A percentile compares a stretch with the other conserved stretches of the same genome.
phyloP scores from a whole-genome alignment of 2,797 vertebrate species.

The Eupleurogrammus muticus region DNA sequence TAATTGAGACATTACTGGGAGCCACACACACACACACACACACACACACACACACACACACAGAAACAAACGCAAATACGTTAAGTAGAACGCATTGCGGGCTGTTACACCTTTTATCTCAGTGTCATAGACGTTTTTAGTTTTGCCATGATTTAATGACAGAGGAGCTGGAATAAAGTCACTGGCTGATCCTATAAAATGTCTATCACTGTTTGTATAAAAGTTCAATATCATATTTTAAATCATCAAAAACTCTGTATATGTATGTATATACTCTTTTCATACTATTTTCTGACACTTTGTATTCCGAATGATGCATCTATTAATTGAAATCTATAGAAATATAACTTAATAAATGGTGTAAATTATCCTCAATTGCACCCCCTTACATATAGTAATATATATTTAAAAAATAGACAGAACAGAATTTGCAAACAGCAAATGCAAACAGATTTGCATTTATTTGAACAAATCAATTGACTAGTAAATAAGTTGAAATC shows the following conservation, averaged over 20 bases:
- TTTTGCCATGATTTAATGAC: neutral
- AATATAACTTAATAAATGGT: too few species aligned
- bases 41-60: slow-evolving; percentile 13
- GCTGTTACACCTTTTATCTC: neutral
- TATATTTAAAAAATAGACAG: neutral
- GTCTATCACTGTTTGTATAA: neutral
- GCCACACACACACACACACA: slow-evolving; percentile 3
- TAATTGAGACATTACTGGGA: slow-evolving; percentile 49
- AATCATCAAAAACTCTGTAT: too few species aligned
- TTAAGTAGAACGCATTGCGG: neutral
- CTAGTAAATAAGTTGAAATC: too few species aligned
- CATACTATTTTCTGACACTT: too few species aligned
- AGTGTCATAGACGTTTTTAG: neutral
- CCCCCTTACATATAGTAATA: neutral
- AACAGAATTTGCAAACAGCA: too few species aligned
- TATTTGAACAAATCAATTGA: too few species aligned
- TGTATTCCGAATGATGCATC: too few species aligned
- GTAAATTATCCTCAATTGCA: too few species aligned
- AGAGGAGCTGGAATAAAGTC: neutral
- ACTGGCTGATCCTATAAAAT: neutral
- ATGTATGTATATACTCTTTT: too few species aligned
- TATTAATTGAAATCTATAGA: too few species aligned
- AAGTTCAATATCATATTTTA: too few species aligned
- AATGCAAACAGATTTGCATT: too few species aligned
- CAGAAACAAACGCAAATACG: slow-evolving; percentile 16